Conservation (phyloP, 2,797 vertebrate genomes). For the Columba guinea region DNA sequence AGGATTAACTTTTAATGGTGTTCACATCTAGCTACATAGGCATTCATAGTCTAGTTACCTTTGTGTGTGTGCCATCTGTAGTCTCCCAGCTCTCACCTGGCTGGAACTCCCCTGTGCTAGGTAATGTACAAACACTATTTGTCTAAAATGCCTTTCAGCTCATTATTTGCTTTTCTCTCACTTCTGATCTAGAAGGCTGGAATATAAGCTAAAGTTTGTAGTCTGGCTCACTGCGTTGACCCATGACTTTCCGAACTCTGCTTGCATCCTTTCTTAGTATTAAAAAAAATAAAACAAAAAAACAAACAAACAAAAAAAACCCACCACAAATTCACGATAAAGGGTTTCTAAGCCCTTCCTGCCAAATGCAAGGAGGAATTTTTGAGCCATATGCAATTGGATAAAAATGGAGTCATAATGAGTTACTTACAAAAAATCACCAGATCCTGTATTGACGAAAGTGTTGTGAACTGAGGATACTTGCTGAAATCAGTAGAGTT, state of each 20-base stretch:
- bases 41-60: not conserved
- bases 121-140: not conserved
- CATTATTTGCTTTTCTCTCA: not conserved
- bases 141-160: constrained; percentile 15
- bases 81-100: not conserved
- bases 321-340: not conserved
- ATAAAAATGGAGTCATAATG: constrained; percentile 8
- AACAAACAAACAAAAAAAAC: too few species aligned
- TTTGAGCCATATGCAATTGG: not conserved
- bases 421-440: not conserved
- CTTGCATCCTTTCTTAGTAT: not conserved
- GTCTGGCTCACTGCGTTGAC: not conserved
- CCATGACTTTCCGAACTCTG: not conserved
- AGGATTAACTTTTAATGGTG: not conserved
- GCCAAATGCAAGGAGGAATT: not conserved
- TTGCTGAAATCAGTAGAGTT: not conserved
- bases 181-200: not conserved
- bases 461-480: not conserved
- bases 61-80: not conserved
- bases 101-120: not conserved
- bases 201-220: constrained; percentile 17
- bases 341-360: not conserved
- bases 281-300: not conserved
- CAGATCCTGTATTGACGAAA: not conserved
- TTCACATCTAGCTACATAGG: not conserved